A percentile compares a stretch with the other conserved stretches of the same genome.
Conservation (phyloP, 2,888 invertebrate species). For the Dione vanillae region DNA sequence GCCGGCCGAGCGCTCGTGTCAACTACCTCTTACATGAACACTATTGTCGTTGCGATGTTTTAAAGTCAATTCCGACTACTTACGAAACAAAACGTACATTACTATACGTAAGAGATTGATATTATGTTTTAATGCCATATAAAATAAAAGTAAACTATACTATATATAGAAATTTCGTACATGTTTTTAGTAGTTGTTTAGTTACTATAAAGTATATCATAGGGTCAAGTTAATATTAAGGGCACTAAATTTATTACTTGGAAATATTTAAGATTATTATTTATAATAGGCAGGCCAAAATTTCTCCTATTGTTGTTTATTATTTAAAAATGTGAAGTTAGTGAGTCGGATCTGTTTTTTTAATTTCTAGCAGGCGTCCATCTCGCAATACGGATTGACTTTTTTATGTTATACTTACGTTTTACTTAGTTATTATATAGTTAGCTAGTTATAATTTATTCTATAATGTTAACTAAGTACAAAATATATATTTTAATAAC, state of each 20-base stretch:
- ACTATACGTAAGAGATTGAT: neutral
- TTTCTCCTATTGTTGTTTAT: constrained; percentile 67
- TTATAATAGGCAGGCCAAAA: too few species aligned
- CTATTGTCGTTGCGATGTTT: constrained; percentile 79
- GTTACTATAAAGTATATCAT: constrained; percentile 57
- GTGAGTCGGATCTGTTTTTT: constrained; percentile 69
- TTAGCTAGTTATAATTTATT: neutral
- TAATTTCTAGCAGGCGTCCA: constrained; percentile 77
- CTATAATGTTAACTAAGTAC: neutral
- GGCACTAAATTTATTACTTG: constrained; percentile 74
- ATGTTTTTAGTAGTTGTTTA: too few species aligned
- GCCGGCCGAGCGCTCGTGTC: constrained; percentile 65
- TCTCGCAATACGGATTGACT: constrained; percentile 66
- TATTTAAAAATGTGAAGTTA: constrained; percentile 53
- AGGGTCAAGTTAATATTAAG: constrained; percentile 56
- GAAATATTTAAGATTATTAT: constrained; percentile 61
- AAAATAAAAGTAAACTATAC: too few species aligned
- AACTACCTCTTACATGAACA: constrained; percentile 73
- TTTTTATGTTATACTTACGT: constrained; percentile 49
- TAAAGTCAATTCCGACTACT: constrained; percentile 68
- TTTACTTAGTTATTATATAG: neutral
- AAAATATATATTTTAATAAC: neutral
- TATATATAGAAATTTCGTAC: too few species aligned
- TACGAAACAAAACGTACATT: constrained; percentile 69
- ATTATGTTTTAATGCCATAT: too few species aligned